Percentiles rank a stretch among this genome's conserved stretches.
phyloP scores from a whole-genome alignment of 1,140 invertebrate species.

The Heliconius himera region DNA sequence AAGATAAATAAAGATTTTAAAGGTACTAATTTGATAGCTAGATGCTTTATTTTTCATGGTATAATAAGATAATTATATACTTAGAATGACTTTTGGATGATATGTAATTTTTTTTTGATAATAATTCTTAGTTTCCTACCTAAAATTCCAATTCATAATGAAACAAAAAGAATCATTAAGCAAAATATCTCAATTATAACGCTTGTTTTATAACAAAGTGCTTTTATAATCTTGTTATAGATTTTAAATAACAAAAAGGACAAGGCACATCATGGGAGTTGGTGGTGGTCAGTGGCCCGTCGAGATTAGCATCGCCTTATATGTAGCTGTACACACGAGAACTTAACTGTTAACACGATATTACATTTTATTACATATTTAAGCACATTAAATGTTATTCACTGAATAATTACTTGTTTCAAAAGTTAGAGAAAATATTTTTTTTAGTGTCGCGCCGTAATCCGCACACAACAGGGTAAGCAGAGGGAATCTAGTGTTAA shows the following conservation, averaged over 20 bases:
- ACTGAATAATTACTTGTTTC: neutral
- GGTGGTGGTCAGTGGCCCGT: constrained; percentile 26
- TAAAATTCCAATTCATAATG: neutral
- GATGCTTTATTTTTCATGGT: neutral
- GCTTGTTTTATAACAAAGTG: neutral
- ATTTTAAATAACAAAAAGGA: constrained; percentile 13
- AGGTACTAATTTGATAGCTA: neutral
- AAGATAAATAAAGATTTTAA: neutral
- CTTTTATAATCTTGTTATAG: constrained; percentile 11
- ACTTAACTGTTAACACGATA: constrained; percentile 29
- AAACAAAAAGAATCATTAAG: neutral
- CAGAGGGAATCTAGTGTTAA: too few relatives aligned
- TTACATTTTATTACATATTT: constrained; percentile 17
- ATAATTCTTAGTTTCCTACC: too few relatives aligned
- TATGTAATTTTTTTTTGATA: too few relatives aligned
- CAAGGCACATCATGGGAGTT: constrained; percentile 18
- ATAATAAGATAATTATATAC: neutral
- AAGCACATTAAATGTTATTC: neutral
- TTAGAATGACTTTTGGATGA: neutral
- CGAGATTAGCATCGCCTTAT: constrained; percentile 24
- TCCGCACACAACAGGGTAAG: too few relatives aligned
- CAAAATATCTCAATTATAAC: constrained; percentile 2
- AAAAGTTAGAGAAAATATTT: neutral
- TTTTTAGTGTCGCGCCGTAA: too few relatives aligned
- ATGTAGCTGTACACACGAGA: constrained; percentile 18